Percentiles rank a stretch among this genome's conserved stretches.
phyloP scores from a whole-genome alignment of 2,113 vertebrate genomes.

The Phrynosoma blainvillii region DNA sequence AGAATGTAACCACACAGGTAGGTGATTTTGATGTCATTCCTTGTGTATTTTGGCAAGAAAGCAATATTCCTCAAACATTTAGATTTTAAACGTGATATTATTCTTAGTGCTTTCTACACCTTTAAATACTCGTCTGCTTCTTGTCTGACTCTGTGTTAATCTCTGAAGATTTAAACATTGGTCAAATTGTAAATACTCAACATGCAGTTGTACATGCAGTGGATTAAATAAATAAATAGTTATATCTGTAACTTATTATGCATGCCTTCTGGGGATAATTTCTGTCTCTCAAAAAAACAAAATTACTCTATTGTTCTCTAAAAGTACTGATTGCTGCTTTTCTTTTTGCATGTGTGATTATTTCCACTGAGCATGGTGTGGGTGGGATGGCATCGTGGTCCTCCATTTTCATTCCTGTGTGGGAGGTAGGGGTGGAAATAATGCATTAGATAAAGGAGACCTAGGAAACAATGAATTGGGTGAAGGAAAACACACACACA shows the following conservation, averaged over 20 bases:
- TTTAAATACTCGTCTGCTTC: neutral
- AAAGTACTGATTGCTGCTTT: neutral
- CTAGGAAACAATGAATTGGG: neutral
- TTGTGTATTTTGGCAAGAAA: neutral
- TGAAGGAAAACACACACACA: neutral
- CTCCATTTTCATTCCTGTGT: too few relatives aligned
- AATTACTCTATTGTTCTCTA: neutral
- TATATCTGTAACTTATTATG: neutral
- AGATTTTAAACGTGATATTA: neutral
- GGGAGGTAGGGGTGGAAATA: neutral
- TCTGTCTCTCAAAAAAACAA: neutral
- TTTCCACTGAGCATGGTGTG: neutral
- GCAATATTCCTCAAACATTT: neutral
- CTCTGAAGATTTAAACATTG: neutral
- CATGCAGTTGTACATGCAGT: neutral
- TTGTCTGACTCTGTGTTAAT: neutral
- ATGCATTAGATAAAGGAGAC: neutral
- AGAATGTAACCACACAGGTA: slow-evolving; percentile 75
- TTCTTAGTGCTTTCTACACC: neutral
- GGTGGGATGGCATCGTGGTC: too few relatives aligned
- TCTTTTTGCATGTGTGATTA: neutral
- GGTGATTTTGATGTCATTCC: slow-evolving; percentile 17
- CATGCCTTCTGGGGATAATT: neutral
- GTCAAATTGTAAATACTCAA: neutral
- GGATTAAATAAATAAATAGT: neutral